Conservation (phyloP, 2,113 vertebrate genomes). For the Rhombomys opimus region DNA sequence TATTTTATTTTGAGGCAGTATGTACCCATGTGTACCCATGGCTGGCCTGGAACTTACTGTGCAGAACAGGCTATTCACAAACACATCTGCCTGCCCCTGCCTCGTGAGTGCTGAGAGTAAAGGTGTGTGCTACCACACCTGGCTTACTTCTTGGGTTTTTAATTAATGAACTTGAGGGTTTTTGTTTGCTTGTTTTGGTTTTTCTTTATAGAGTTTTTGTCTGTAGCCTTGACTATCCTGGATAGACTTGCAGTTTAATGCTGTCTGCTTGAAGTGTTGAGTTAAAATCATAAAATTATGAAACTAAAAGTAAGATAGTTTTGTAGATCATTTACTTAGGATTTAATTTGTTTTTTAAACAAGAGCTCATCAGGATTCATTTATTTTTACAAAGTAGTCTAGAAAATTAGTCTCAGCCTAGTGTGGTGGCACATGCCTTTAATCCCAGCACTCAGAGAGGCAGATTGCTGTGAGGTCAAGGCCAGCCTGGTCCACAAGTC, state of each 20-base stretch:
- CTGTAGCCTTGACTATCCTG: too few species aligned
- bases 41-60: not conserved
- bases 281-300: not conserved
- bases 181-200: too few species aligned
- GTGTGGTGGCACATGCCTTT: too few species aligned
- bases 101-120: not conserved
- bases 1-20: not conserved
- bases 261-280: not conserved
- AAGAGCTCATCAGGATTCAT: not conserved
- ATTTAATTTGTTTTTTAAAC: not conserved
- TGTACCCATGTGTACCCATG: not conserved
- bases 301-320: conserved; percentile 4
- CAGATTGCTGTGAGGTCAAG: too few species aligned
- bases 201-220: too few species aligned
- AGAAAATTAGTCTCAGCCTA: not conserved
- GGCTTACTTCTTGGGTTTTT: not conserved
- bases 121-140: not conserved
- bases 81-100: not conserved
- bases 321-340: conserved; percentile 14
- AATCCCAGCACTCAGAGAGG: too few species aligned
- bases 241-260: not conserved
- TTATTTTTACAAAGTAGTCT: not conserved
- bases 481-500: too few species aligned
- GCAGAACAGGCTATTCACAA: not conserved
- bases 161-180: not conserved